phyloP scores from a whole-genome alignment of 2,797 vertebrate genomes.

The Hemitrygon akajei region DNA sequence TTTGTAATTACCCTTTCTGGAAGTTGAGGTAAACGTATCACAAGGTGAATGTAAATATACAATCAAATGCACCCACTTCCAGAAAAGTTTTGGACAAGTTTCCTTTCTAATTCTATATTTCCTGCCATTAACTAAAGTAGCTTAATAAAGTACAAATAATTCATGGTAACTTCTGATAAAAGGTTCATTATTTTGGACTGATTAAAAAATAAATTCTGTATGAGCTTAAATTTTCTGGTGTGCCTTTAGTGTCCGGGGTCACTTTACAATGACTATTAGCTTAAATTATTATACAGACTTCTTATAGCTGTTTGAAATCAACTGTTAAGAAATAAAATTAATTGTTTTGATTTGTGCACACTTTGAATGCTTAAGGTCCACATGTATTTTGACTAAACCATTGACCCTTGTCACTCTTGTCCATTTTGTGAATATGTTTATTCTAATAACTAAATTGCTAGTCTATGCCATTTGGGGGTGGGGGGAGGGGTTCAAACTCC shows the following conservation, averaged over 20 bases:
- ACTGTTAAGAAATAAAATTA: not conserved
- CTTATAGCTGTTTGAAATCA: not conserved
- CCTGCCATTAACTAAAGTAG: not conserved
- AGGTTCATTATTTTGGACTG: not conserved
- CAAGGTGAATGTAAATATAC: no score
- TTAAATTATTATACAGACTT: not conserved
- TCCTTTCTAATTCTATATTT: not conserved
- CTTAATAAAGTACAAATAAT: not conserved
- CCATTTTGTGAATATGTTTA: no score
- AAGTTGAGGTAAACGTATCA: not conserved
- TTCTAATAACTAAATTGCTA: not conserved
- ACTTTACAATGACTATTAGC: not conserved
- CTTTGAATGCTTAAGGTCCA: not conserved
- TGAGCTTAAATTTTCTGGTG: not conserved
- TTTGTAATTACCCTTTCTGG: not conserved
- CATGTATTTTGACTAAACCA: not conserved
- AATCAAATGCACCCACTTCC: no score
- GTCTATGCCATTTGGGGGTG: not conserved
- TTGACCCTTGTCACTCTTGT: not conserved
- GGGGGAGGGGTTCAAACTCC: not conserved
- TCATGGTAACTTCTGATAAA: not conserved
- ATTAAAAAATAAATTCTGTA: not conserved
- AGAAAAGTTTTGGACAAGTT: no score
- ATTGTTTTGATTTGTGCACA: not conserved
- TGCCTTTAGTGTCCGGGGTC: not conserved